These are phyloP conservation scores for Terebella lapidaria DNA, from an alignment of 2,888 invertebrate species.

Conservation along the genomic window DNA sequence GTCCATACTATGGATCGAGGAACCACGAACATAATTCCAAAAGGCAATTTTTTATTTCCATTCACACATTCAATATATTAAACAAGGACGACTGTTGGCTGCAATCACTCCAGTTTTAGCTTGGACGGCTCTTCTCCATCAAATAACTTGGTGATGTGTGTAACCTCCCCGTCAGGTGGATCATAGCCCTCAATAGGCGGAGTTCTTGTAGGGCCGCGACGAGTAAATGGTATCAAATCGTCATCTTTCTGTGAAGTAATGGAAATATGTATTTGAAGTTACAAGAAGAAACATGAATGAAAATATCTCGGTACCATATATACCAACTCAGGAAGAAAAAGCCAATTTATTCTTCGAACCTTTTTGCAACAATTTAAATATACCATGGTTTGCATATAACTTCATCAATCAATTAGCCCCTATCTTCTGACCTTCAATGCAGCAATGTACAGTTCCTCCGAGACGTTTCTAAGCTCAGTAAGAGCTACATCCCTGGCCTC, in stretches of 20 bases:
- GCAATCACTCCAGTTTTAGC: too few species aligned
- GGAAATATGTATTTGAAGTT: too few species aligned
- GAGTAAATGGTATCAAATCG: constrained; percentile 64
- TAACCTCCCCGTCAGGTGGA: constrained; percentile 70
- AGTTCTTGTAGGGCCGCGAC: constrained; percentile 71
- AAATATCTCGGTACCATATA: not conserved
- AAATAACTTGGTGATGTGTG: constrained; percentile 10
- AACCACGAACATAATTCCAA: too few species aligned
- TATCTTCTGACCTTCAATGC: not conserved
- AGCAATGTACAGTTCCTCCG: not conserved
- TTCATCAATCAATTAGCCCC: not conserved
- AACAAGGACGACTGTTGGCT: too few species aligned
- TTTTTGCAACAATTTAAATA: not conserved
- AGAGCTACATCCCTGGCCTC: not conserved
- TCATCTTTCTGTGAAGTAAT: constrained; percentile 66
- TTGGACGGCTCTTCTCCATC: not conserved
- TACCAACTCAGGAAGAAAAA: not conserved
- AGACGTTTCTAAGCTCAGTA: not conserved
- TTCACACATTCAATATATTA: too few species aligned
- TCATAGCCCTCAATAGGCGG: constrained; percentile 77
- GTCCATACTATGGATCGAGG: too few species aligned
- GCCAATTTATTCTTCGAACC: too few species aligned
- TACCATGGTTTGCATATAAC: not conserved
- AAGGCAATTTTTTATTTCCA: too few species aligned
- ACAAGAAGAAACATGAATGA: not conserved